Percentiles rank a stretch among this genome's conserved stretches.
phyloP scores from a whole-genome alignment of 2,888 invertebrate genomes.

The Caradrina clavipalpis region DNA sequence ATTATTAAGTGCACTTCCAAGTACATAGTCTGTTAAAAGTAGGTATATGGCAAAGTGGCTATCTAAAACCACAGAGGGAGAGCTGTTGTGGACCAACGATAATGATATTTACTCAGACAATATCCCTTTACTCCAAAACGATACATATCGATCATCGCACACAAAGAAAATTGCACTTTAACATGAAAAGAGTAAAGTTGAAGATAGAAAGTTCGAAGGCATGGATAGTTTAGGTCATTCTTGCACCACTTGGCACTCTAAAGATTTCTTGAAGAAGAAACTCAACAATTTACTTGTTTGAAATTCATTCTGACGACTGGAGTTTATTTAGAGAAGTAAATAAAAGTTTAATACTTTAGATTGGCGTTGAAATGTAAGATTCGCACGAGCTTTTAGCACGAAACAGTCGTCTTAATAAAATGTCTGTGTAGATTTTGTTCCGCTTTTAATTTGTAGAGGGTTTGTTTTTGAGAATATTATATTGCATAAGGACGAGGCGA shows the following conservation, averaged over 20 bases:
- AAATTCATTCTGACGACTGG: slow-evolving; percentile 81
- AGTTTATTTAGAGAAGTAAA: slow-evolving; percentile 78
- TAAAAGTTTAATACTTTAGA: slow-evolving; percentile 78
- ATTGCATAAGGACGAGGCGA: slow-evolving; percentile 2
- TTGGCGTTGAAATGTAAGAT: slow-evolving; percentile 70
- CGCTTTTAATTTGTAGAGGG: slow-evolving; percentile 35
- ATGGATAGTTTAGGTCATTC: slow-evolving; percentile 70
- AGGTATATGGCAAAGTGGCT: slow-evolving; percentile 78
- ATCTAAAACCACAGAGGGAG: slow-evolving; percentile 76
- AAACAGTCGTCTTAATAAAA: slow-evolving; percentile 42
- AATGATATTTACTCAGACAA: slow-evolving; percentile 85
- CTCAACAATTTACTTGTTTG: slow-evolving; percentile 83
- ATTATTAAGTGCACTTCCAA: slow-evolving; percentile 44
- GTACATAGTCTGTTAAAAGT: slow-evolving; percentile 59
- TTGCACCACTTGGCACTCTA: slow-evolving; percentile 71
- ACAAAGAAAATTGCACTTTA: slow-evolving; percentile 48
- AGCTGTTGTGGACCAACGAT: slow-evolving; percentile 82
- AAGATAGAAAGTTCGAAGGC: slow-evolving; percentile 19
- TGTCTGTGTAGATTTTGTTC: slow-evolving; percentile 28
- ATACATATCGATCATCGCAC: slow-evolving; percentile 44
- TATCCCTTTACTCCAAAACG: slow-evolving; percentile 61
- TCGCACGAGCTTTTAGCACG: slow-evolving; percentile 53
- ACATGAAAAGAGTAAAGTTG: background rate
- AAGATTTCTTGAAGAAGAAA: slow-evolving; percentile 80
- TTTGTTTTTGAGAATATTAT: slow-evolving; percentile 30